Evolutionary conservation across 2,797 vertebrate species (phyloP), one percentile per base, ranked within the genome.

Genomic region (Siniperca scherzeri): DNA sequence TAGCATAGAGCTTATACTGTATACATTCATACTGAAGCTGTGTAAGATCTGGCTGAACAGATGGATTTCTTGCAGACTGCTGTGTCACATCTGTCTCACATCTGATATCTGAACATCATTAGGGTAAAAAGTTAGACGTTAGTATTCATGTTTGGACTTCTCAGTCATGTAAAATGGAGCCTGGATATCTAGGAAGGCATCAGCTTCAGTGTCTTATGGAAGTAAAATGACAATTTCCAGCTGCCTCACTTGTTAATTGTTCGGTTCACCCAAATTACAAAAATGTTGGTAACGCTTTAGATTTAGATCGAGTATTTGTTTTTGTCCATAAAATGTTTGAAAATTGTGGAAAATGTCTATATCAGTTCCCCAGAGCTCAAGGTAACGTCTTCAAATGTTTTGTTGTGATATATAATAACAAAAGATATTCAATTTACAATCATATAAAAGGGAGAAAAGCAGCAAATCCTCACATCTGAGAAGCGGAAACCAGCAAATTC

Each of bases 1-100:
- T 8, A 70, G 59, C 60, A 78, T 46, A 85, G 62, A 83, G 84
- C 62, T 25, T 0, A 11, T 36, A 76, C 50, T 86, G 74, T 87
- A 66, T 25, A 14, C 7, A 17, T 33, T 50, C 60, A 66, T 11
- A 25, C 57, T 12, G 67, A 6, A 38, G 61, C 62, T 30, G 74
- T 21, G 52, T 19, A 8, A 25, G 68, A 76, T 64, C 33, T 68
- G 48, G 60, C 83, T 14, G 77, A 46, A 57, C 68, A 50, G 64
- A 67, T 7, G 30, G 55, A 77, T 25, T 5, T 65, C 33, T 53
- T 9, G 0, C 77, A 57, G 55, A 27, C 46, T 33, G 56, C 71
- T 57, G 74, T 48, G 67, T 30, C 30, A 70, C 75, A 65, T 75
- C 78, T 50, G 44, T 56, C 67, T 74, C 78, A 3, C 19, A 27